Base-by-base conservation (phyloP, 2,888 invertebrate species). In the Brachylomia viminalis region DNA sequence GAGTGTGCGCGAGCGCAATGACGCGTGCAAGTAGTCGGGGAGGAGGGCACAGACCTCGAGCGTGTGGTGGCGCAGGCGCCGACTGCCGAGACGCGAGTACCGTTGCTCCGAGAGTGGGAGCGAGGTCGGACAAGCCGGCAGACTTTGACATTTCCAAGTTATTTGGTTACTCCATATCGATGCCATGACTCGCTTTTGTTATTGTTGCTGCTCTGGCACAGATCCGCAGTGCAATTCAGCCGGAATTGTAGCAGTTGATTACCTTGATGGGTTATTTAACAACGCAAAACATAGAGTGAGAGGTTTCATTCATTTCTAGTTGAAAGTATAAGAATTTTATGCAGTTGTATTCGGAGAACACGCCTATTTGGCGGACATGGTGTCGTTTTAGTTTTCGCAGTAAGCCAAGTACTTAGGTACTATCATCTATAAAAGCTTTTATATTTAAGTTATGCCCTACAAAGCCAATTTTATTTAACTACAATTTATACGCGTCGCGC, bases 41-140 rank as follows among this genome's bases (percentile, higher is more conserved):
- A 86, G 88, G 95, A 93, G 96, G 95, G 95, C 96, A 95, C 91
- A 93, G 95, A 96, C 96, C 96, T 94, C 94, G 72, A 87, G 82
- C 91, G 91, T 91, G 92, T 90, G 77, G 90, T 91, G 90, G 92
- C 92, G 92, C 91, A 90, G 91, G 92, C 92, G 92, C 92, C 89
- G 93, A 93, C 92, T 90, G 91, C 88, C 89, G 90, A 92, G 92
- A 90, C 91, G 85, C 87, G 91, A 91, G 93, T 95, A 96, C 95
- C 95, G 95, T 95, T 95, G 95, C 87, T 87, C 88, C 86, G 90
- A 90, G 94, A 94, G 95, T 92, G 95, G 94, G 94, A 94, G 94
- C 91, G 95, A 94, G 95, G 94, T 92, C 93, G 93, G 85, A 87
- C 85, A 83, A 90, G 80, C 80, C 86, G 86, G 88, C 90, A 93